These are phyloP conservation scores for Gorsachius magnificus DNA, from an alignment of 2,797 vertebrate species.

Conservation along the genomic window DNA sequence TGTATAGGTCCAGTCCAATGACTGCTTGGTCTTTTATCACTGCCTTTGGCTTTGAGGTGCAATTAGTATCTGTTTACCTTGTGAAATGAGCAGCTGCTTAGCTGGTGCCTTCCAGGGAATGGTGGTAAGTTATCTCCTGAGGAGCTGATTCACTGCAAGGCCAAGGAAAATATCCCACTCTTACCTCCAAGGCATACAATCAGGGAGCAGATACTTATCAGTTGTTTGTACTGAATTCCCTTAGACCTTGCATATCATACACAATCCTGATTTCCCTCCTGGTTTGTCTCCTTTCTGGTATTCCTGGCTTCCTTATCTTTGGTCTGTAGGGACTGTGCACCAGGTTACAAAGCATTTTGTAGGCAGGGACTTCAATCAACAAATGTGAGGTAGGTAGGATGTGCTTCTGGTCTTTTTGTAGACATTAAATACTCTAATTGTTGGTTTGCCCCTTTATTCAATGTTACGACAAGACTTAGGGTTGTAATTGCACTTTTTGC, in stretches of 20 bases:
- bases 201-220: not conserved
- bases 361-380: not conserved
- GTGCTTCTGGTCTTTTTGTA: fast-evolving
- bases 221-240: not conserved
- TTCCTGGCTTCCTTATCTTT: not conserved
- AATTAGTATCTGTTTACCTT: not conserved
- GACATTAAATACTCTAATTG: not conserved
- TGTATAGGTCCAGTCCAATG: no score
- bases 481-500: not conserved
- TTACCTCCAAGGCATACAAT: not conserved
- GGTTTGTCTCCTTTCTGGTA: not conserved
- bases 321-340: fast-evolving
- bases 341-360: fast-evolving
- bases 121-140: not conserved
- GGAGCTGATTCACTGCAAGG: not conserved
- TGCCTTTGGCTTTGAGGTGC: not conserved
- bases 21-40: not conserved
- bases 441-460: not conserved
- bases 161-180: not conserved
- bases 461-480: not conserved
- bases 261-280: not conserved
- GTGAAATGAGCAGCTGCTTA: not conserved
- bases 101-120: not conserved
- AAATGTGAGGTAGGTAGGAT: no score
- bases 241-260: not conserved